A percentile compares a stretch with the other conserved stretches of the same genome.
Evolutionary conservation across 2,797 vertebrate genomes (phyloP).

Genomic region (Acropternis orthonyx): DNA sequence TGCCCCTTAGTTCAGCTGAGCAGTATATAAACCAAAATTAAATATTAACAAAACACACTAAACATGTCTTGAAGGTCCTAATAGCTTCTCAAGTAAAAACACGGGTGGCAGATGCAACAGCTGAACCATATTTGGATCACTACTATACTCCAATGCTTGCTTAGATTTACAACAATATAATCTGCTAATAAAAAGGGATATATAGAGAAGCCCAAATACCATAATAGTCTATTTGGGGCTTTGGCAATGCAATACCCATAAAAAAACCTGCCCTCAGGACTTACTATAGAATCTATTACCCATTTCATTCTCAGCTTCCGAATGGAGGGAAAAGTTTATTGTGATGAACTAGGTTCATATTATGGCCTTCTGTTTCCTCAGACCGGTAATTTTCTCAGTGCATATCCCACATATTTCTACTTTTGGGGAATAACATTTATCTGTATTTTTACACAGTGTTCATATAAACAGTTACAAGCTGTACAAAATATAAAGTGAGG

Average conservation of each 20-base stretch:
- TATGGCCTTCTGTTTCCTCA: conserved; percentile 48
- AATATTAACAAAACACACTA: conserved; percentile 29
- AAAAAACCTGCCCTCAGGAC: conserved; percentile 51
- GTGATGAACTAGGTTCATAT: conserved; percentile 49
- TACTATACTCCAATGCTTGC: background rate
- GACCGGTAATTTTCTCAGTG: conserved; percentile 58
- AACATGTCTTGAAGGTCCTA: conserved; percentile 27
- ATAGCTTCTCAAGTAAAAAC: conserved; percentile 20
- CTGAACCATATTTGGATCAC: conserved; percentile 6
- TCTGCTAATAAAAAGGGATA: conserved; percentile 48
- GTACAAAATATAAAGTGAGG: conserved; percentile 47
- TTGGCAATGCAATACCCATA: conserved; percentile 36
- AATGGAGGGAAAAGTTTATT: conserved; percentile 15
- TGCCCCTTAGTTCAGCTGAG: conserved; percentile 13
- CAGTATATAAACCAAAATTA: conserved; percentile 19
- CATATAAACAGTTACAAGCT: conserved; percentile 40
- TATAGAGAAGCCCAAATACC: conserved; percentile 55
- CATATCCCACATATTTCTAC: conserved; percentile 47
- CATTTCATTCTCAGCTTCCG: conserved; percentile 37
- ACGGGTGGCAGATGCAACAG: background rate
- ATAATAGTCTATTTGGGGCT: conserved; percentile 17
- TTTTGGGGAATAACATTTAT: conserved; percentile 55
- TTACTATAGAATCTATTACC: conserved; percentile 48
- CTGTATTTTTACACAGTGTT: conserved; percentile 34
- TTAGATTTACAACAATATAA: conserved; percentile 58